Percentiles rank a stretch among this genome's conserved stretches.
Conservation (phyloP, 2,797 vertebrate genomes). For the Echeneis naucrates region DNA sequence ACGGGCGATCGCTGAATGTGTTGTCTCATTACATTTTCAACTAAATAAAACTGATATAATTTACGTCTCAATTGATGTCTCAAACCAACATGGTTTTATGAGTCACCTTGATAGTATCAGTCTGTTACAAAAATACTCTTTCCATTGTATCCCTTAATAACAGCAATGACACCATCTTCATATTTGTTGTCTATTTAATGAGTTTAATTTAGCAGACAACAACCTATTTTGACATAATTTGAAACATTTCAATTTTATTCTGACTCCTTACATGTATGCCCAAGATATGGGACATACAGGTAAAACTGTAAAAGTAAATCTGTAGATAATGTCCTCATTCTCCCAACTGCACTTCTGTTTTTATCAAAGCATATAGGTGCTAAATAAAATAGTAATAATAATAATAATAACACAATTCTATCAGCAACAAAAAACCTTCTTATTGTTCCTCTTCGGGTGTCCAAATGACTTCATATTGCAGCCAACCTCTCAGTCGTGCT, state of each 20-base stretch:
- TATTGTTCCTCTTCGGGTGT: constrained; percentile 2
- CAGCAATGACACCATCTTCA: no score
- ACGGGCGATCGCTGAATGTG: not conserved
- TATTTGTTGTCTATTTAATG: no score
- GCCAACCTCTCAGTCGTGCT: not conserved
- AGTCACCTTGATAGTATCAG: not conserved
- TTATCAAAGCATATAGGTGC: no score
- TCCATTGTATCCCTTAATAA: not conserved
- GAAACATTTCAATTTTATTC: not conserved
- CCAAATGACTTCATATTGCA: not conserved
- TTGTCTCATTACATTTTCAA: not conserved
- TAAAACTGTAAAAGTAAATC: no score
- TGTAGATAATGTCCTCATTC: no score
- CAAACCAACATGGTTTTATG: no score
- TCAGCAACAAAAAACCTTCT: not conserved
- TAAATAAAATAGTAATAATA: not conserved
- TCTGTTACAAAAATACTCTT: not conserved
- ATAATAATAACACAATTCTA: not conserved
- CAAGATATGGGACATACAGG: no score
- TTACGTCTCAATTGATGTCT: no score
- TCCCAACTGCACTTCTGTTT: no score
- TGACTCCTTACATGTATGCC: no score
- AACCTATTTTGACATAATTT: not conserved
- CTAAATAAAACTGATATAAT: not conserved
- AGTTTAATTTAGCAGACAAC: not conserved